Base-by-base conservation (phyloP, 2,888 invertebrate genomes). In the Hecatera dysodea region DNA sequence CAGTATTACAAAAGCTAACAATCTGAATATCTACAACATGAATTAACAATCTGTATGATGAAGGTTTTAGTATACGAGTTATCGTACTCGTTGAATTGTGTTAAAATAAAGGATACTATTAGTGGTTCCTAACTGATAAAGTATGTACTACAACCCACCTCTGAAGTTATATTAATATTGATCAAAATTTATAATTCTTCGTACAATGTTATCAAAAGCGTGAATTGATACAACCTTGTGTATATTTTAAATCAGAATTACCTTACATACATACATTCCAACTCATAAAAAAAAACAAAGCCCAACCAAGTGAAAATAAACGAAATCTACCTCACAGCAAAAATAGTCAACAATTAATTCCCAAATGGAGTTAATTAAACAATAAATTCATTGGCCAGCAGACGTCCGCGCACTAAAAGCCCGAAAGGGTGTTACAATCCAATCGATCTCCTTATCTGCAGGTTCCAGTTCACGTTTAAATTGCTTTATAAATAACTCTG, bases 401-500 rank as follows among this genome's bases (percentile, higher is more conserved):
- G 59, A 70, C 69, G 80, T 77, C 69, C 61, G 56, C 72, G 55
- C 72, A 78, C 76, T 77, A 72, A 78, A 84, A 65, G 66, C 60
- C 68, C 65, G 22, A 89, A 88, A 86, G 89, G 89, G 89, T 88
- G 83, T 86, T 89, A 86, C 85, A 86, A 81, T 86, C 86, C 88
- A 83, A 90, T 88, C 89, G 89, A 85, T 79, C 89, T 86, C 89
- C 91, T 94, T 94, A 94, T 94, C 93, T 90, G 80, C 89, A 82
- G 87, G 87, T 89, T 84, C 87, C 94, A 92, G 93, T 89, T 91
- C 88, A 88, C 87, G 91, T 93, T 95, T 94, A 94, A 95, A 96
- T 95, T 94, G 95, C 92, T 95, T 93, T 95, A 94, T 95, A 95
- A 96, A 95, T 95, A 95, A 95, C 93, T 92, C 84, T 87, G 89